Percentiles rank a stretch among this genome's conserved stretches.
Conservation (phyloP, 2,888 invertebrate species). For the Thereva nobilitata region DNA sequence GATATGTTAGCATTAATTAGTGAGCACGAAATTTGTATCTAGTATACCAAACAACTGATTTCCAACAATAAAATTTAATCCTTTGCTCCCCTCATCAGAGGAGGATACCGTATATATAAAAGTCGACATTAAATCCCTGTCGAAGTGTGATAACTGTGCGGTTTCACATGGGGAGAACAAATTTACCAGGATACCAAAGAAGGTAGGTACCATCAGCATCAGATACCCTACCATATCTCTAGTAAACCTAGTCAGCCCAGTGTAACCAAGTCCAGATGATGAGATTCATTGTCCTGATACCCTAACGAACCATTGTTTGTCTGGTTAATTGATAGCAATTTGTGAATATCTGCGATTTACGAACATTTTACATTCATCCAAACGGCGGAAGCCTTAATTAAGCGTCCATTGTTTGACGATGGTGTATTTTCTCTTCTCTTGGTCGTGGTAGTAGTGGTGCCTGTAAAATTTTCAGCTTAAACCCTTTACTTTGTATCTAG, state of each 20-base stretch:
- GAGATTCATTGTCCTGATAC: slow-evolving; percentile 40
- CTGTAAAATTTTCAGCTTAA: too few relatives aligned
- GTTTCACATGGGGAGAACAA: slow-evolving; percentile 1
- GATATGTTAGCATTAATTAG: slow-evolving; percentile 37
- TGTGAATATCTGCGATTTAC: slow-evolving; percentile 46
- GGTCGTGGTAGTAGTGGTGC: too few relatives aligned
- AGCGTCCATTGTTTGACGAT: slow-evolving; percentile 36
- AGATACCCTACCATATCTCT: slow-evolving; percentile 7
- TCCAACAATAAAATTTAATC: neutral
- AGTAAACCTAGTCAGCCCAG: slow-evolving; percentile 4
- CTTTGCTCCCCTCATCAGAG: neutral
- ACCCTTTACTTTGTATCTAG: too few relatives aligned
- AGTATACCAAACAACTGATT: neutral
- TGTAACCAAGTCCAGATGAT: slow-evolving; percentile 30
- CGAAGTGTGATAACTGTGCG: slow-evolving; percentile 29
- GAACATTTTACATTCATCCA: slow-evolving; percentile 2
- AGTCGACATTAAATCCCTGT: slow-evolving; percentile 6
- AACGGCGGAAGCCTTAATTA: slow-evolving; percentile 34
- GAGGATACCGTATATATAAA: neutral
- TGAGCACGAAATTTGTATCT: slow-evolving; percentile 29
- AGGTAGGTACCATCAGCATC: neutral
- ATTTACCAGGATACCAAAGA: neutral
- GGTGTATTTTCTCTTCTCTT: too few relatives aligned
- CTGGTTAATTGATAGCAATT: slow-evolving; percentile 58
- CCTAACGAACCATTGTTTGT: slow-evolving; percentile 46